phyloP scores from a whole-genome alignment of 1,140 invertebrate species.

The Pogonognathellus flavescens region DNA sequence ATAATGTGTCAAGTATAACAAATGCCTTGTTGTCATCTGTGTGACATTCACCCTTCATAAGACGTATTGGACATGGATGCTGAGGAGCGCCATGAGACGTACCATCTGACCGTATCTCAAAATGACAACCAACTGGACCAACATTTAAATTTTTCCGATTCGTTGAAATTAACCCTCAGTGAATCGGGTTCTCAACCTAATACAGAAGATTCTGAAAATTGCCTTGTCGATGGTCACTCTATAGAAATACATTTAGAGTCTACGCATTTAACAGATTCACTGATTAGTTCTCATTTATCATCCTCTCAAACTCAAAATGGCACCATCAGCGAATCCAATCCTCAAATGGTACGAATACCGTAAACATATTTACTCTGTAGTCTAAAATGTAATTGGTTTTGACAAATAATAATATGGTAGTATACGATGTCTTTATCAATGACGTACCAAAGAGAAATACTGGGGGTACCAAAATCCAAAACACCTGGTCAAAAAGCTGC shows the following conservation, averaged over 20 bases:
- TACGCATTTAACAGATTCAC: background rate
- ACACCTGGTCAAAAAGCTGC: no score
- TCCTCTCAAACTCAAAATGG: background rate
- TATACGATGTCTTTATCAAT: no score
- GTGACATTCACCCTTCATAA: no score
- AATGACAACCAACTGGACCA: background rate
- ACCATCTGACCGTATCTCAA: background rate
- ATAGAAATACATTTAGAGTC: slow-evolving; percentile 29
- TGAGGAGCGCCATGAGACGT: background rate
- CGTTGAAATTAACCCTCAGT: background rate
- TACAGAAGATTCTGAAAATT: background rate
- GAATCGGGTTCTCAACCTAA: background rate
- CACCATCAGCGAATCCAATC: background rate
- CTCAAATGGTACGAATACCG: background rate
- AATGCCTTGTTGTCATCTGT: no score
- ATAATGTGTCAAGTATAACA: no score
- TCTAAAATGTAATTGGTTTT: no score
- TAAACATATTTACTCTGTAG: no score
- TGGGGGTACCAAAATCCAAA: no score
- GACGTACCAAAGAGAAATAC: no score
- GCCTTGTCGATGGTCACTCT: background rate
- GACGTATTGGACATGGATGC: no score
- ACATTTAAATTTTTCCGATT: background rate
- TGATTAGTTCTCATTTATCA: background rate
- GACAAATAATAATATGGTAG: no score